Percentiles rank a stretch among this genome's conserved stretches.
These are phyloP conservation scores for Lathamus discolor DNA, from an alignment of 2,113 vertebrate genomes.

Conservation along the genomic window DNA sequence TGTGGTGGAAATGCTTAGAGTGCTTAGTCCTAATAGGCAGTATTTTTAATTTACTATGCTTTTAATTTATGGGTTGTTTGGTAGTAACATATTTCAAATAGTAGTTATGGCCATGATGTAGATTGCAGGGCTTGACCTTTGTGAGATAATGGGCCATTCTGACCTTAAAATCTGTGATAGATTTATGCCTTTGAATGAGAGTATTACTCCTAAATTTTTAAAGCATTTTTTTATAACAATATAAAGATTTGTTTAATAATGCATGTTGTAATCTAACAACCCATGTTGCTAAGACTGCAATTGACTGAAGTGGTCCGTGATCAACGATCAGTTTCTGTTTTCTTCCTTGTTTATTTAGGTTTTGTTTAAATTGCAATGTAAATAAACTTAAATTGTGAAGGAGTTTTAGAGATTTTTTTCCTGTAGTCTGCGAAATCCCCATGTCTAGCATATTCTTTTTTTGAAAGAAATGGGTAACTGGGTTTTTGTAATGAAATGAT, in stretches of 20 bases:
- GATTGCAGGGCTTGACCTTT: background rate
- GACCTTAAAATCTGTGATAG: background rate
- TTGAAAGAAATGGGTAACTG: background rate
- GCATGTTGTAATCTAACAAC: background rate
- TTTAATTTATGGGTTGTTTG: background rate
- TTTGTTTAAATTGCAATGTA: background rate
- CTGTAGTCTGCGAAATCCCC: background rate
- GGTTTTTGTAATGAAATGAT: fast-evolving
- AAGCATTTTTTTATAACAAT: background rate
- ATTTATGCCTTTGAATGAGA: background rate
- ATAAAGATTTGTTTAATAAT: background rate
- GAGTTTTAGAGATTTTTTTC: background rate
- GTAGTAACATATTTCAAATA: background rate
- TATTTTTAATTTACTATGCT: background rate
- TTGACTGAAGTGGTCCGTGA: background rate
- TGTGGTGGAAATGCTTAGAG: background rate
- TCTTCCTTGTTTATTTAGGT: background rate
- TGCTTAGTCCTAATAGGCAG: background rate
- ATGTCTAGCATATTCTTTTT: background rate
- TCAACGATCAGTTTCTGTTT: background rate
- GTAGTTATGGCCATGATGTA: background rate
- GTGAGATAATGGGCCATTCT: background rate
- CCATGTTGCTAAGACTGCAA: background rate
- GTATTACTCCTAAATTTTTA: background rate
- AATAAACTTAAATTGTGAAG: background rate